These are phyloP conservation scores for Diceros bicornis DNA, from an alignment of 2,797 vertebrate genomes.

Conservation along the genomic window DNA sequence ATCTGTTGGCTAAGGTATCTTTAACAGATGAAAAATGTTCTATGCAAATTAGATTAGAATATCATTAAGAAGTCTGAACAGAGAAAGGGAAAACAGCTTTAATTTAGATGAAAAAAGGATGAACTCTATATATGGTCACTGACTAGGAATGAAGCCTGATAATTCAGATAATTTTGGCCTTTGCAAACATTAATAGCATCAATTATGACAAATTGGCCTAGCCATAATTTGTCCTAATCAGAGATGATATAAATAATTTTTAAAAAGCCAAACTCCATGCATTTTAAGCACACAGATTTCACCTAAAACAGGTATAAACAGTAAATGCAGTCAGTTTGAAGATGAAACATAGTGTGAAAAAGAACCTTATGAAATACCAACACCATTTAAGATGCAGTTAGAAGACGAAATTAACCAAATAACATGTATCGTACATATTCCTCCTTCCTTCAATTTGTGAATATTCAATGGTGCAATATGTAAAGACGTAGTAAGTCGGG, in stretches of 20 bases:
- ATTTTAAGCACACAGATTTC: not conserved
- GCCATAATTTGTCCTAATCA: conserved; percentile 11
- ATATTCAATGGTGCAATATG: not conserved
- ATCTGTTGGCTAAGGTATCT: conserved; percentile 89
- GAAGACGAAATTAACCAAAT: conserved; percentile 18
- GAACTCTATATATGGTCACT: not conserved
- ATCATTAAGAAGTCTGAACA: conserved; percentile 68
- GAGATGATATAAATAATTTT: conserved; percentile 11
- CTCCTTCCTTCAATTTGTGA: not conserved
- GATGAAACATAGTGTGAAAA: not conserved
- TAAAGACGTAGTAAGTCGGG: not conserved
- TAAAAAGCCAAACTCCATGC: not conserved
- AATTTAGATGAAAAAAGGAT: conserved; percentile 17
- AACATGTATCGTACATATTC: not conserved
- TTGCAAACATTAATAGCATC: not conserved
- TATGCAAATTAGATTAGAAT: conserved; percentile 82
- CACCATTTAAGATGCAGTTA: conserved; percentile 9
- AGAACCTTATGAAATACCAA: not conserved
- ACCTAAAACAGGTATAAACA: not conserved
- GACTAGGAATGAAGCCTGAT: not conserved
- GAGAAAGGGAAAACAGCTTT: conserved; percentile 71
- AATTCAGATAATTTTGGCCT: conserved; percentile 46
- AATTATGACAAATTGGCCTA: not conserved
- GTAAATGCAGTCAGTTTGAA: not conserved
- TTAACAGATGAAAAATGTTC: conserved; percentile 86